phyloP scores from a whole-genome alignment of 1,140 invertebrate species.

The Parapsyche elsis region DNA sequence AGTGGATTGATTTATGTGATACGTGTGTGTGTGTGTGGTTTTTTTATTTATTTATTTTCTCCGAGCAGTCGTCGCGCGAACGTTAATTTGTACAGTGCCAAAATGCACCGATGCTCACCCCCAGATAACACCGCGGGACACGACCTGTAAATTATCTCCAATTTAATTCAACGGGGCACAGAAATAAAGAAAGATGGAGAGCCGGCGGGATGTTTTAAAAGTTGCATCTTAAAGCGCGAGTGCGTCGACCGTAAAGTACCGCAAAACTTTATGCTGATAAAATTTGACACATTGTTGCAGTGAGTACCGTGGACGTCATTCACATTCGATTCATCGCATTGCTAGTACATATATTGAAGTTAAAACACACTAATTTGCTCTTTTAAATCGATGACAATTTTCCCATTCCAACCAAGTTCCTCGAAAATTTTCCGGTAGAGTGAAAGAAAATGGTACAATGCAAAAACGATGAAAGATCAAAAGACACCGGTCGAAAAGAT shows the following conservation, averaged over 20 bases:
- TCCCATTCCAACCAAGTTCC: too few species aligned
- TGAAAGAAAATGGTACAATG: not conserved
- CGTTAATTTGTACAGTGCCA: not conserved
- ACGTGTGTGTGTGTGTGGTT: too few species aligned
- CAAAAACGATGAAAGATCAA: not conserved
- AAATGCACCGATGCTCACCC: not conserved
- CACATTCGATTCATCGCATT: too few species aligned
- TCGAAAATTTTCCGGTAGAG: too few species aligned
- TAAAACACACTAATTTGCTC: too few species aligned
- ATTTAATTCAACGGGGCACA: not conserved
- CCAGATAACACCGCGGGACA: not conserved
- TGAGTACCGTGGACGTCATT: too few species aligned
- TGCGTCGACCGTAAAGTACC: not conserved
- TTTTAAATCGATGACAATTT: too few species aligned
- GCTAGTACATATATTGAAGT: too few species aligned
- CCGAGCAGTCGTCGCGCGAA: not conserved
- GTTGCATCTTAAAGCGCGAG: not conserved
- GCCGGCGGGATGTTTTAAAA: not conserved
- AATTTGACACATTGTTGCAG: not conserved
- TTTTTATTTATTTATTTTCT: constrained; percentile 7
- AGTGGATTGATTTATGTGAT: not conserved
- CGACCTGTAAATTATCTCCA: constrained; percentile 8
- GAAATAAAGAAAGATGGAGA: not conserved
- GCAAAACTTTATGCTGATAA: too few species aligned
- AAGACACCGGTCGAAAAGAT: not conserved